A percentile compares a stretch with the other conserved stretches of the same genome.
Evolutionary conservation across 2,113 vertebrate species (phyloP).

Genomic region (Canis aureus): DNA sequence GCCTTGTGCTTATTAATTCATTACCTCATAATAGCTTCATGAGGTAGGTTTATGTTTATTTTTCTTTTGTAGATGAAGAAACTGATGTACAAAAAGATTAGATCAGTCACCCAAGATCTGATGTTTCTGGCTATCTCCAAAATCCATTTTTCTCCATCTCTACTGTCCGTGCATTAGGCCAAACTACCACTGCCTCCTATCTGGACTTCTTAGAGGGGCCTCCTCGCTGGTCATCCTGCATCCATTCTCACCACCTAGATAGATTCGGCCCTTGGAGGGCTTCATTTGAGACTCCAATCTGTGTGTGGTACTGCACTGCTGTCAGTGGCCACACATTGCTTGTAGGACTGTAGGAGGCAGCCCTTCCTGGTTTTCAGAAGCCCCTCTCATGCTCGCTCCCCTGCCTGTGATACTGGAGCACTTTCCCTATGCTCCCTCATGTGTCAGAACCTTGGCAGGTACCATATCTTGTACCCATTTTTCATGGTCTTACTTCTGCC

Average conservation of each 20-base stretch:
- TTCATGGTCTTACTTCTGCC: not conserved
- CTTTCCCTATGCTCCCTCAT: not conserved
- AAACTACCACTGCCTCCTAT: not conserved
- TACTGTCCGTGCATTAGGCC: not conserved
- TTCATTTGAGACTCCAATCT: not conserved
- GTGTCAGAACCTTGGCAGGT: not conserved
- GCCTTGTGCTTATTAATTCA: not conserved
- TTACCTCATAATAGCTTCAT: not conserved
- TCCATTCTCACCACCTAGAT: not conserved
- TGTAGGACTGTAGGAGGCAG: not conserved
- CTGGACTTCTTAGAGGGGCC: not conserved
- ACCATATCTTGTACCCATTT: not conserved
- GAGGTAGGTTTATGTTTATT: not conserved
- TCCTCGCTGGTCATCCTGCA: not conserved
- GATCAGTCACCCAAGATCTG: not conserved
- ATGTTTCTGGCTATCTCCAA: not conserved
- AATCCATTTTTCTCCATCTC: not conserved
- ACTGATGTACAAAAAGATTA: not conserved
- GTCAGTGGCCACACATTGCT: not conserved
- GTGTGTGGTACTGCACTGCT: rapidly evolving
- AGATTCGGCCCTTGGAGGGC: not conserved
- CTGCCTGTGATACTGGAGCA: not conserved
- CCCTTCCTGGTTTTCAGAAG: not conserved
- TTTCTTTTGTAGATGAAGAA: not conserved
- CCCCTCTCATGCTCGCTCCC: not conserved